These are phyloP conservation scores for Stigmatopora nigra DNA, from an alignment of 2,113 vertebrate species.

Conservation along the genomic window DNA sequence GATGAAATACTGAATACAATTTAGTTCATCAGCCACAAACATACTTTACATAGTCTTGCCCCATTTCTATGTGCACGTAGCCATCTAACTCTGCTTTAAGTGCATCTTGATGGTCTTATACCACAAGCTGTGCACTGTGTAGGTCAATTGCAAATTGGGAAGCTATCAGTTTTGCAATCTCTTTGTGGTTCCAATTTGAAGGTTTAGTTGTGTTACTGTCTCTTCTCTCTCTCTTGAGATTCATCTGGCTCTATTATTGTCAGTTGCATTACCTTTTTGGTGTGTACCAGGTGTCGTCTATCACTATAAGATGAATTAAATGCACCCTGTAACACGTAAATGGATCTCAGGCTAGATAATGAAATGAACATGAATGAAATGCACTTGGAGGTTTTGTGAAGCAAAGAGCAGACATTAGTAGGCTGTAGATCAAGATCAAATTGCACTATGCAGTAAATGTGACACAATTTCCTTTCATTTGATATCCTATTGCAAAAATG, in stretches of 20 bases:
- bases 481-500: background rate
- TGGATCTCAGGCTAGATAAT: background rate
- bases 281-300: background rate
- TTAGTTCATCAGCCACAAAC: no score
- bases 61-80: no score
- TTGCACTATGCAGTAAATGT: background rate
- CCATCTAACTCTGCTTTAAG: no score
- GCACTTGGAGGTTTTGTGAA: background rate
- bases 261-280: background rate
- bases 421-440: background rate
- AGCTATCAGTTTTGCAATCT: no score
- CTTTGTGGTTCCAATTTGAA: no score
- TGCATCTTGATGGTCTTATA: no score
- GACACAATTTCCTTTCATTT: background rate
- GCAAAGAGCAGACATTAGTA: background rate
- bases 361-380: background rate
- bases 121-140: no score
- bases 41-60: no score
- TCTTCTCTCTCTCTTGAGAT: no score
- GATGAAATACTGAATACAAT: no score
- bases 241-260: background rate
- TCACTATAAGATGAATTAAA: background rate
- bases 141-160: no score
- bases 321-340: background rate
- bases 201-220: no score